phyloP scores from a whole-genome alignment of 2,113 vertebrate genomes.

The Upupa epops region DNA sequence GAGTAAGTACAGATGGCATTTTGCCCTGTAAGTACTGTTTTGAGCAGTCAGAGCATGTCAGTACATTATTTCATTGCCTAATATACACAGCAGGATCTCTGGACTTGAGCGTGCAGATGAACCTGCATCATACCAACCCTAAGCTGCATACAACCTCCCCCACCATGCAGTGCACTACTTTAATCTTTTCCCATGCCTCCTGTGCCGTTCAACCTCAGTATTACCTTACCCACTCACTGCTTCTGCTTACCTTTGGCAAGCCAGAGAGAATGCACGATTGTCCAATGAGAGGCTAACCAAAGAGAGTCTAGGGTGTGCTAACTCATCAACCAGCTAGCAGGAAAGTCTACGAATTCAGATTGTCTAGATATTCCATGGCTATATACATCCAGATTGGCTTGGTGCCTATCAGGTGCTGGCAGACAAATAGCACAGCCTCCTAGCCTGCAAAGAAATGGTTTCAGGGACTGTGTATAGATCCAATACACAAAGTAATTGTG shows the following conservation, averaged over 20 bases:
- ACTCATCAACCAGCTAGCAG: constrained; percentile 15
- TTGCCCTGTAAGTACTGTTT: constrained; percentile 50
- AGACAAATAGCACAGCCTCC: not conserved
- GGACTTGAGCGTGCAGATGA: not conserved
- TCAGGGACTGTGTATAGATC: not conserved
- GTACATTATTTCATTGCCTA: constrained; percentile 35
- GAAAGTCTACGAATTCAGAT: constrained; percentile 16
- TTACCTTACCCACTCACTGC: not conserved
- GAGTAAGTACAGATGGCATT: constrained; percentile 51
- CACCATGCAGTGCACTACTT: not conserved
- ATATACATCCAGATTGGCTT: not conserved
- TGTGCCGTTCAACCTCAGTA: not conserved
- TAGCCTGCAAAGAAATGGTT: not conserved
- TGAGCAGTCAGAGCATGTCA: constrained; percentile 41
- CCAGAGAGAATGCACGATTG: not conserved
- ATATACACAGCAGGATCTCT: constrained; percentile 27
- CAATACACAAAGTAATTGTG: not conserved
- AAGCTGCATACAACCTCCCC: not conserved
- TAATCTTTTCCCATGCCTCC: constrained; percentile 7
- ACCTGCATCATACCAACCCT: not conserved
- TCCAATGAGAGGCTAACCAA: not conserved
- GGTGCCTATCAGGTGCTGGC: not conserved
- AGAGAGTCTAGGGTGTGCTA: not conserved
- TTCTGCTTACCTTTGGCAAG: constrained; percentile 15
- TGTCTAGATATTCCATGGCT: not conserved